phyloP scores from a whole-genome alignment of 23 tunicate genomes.

The Halocynthia roretzi region DNA sequence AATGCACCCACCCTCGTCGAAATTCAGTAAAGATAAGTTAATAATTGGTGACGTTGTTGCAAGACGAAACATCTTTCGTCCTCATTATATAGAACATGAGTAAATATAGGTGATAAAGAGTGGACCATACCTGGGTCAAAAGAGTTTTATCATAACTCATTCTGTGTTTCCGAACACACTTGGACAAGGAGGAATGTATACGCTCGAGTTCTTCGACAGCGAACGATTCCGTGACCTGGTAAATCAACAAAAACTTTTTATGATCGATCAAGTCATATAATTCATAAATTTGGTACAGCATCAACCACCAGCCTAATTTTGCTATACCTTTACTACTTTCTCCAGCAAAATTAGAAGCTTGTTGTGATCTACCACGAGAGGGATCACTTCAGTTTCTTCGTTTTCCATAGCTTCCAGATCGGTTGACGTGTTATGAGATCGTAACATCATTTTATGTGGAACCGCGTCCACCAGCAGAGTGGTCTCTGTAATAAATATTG shows the following conservation, averaged over 20 bases:
- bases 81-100: too few relatives aligned
- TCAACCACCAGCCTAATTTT: not conserved
- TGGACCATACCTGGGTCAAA: slow-evolving; percentile 30
- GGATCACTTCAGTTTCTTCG: slow-evolving; percentile 15
- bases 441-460: slow-evolving; percentile 23
- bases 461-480: too few relatives aligned
- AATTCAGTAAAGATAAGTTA: too few relatives aligned
- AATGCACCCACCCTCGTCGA: too few relatives aligned
- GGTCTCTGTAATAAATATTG: too few relatives aligned
- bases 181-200: slow-evolving; percentile 28
- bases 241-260: not conserved
- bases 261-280: not conserved
- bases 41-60: too few relatives aligned
- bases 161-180: slow-evolving; percentile 37
- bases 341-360: slow-evolving; percentile 26
- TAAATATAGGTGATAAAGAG: too few relatives aligned
- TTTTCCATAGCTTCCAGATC: not conserved
- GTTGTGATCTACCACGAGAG: slow-evolving; percentile 46
- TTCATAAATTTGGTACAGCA: not conserved
- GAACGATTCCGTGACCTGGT: slow-evolving; percentile 23
- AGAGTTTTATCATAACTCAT: slow-evolving; percentile 39
- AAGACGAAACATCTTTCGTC: too few relatives aligned
- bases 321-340: slow-evolving; percentile 37
- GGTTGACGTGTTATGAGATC: slow-evolving; percentile 6
- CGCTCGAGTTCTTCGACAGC: slow-evolving; percentile 38